Conservation (phyloP, 2,113 vertebrate species). For the Zapus hudsonius region DNA sequence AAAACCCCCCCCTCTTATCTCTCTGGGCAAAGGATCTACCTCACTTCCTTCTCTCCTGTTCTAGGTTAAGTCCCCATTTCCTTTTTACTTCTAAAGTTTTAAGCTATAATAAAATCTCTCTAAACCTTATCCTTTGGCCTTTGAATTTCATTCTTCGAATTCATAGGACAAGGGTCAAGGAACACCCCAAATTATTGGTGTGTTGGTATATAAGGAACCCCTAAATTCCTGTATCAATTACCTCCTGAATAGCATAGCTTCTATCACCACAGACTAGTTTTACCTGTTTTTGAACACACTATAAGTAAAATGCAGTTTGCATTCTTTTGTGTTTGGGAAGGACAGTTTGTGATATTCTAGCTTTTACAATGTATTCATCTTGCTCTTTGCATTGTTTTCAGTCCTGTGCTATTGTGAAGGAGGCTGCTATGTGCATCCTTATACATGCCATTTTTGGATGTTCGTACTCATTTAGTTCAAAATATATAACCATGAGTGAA, state of each 20-base stretch:
- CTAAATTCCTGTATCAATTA: no score
- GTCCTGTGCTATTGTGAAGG: neutral
- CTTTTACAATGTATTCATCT: neutral
- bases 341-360: neutral
- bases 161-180: no score
- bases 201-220: no score
- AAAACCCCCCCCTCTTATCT: no score
- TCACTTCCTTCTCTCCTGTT: no score
- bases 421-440: neutral
- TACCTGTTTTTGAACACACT: constrained; percentile 19
- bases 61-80: no score
- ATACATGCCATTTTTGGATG: neutral
- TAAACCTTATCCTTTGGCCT: no score
- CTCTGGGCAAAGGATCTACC: no score
- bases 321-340: neutral
- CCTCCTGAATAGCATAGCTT: neutral
- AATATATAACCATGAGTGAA: neutral
- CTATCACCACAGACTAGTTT: neutral
- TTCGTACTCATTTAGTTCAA: neutral
- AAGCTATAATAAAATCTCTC: no score
- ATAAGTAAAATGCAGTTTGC: neutral
- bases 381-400: neutral
- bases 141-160: no score
- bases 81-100: no score
- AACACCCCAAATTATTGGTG: no score